phyloP scores from a whole-genome alignment of 2,888 invertebrate species.

The Caenorhabditis imperialis region DNA sequence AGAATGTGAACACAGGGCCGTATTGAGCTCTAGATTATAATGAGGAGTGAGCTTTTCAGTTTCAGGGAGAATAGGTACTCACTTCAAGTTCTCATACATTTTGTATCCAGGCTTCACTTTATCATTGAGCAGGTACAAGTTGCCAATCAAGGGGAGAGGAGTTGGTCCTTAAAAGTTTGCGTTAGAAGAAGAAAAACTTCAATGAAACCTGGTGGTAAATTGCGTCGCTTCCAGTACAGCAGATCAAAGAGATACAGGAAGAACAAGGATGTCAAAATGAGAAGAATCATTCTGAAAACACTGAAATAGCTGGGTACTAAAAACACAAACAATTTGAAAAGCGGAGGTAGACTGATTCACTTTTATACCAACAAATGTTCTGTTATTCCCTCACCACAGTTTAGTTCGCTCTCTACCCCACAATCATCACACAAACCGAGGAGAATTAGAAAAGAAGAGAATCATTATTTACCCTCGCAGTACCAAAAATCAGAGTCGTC shows the following conservation, averaged over 20 bases:
- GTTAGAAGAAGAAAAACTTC: neutral
- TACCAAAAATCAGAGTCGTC: no score
- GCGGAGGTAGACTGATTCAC: no score
- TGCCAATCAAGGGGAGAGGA: constrained; percentile 50
- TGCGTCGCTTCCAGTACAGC: constrained; percentile 46
- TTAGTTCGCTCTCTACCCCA: no score
- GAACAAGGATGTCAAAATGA: constrained; percentile 17
- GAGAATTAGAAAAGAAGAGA: no score
- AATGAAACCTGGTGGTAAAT: constrained; percentile 46
- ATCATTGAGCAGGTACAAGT: constrained; percentile 32
- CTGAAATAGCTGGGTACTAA: no score
- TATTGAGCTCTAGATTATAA: constrained; percentile 47
- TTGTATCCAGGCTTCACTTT: constrained; percentile 47
- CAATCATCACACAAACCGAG: no score
- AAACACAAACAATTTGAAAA: no score
- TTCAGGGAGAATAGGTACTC: no score
- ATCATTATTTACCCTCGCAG: neutral
- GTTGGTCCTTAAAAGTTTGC: constrained; percentile 39
- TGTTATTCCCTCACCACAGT: no score
- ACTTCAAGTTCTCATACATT: constrained; percentile 40
- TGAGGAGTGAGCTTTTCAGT: no score
- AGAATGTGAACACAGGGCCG: constrained; percentile 53
- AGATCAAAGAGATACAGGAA: constrained; percentile 30
- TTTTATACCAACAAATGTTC: constrained; percentile 2
- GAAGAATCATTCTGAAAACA: constrained; percentile 31